A percentile compares a stretch with the other conserved stretches of the same genome.
phyloP scores from a whole-genome alignment of 2,113 vertebrate species.

The Marmota monax region DNA sequence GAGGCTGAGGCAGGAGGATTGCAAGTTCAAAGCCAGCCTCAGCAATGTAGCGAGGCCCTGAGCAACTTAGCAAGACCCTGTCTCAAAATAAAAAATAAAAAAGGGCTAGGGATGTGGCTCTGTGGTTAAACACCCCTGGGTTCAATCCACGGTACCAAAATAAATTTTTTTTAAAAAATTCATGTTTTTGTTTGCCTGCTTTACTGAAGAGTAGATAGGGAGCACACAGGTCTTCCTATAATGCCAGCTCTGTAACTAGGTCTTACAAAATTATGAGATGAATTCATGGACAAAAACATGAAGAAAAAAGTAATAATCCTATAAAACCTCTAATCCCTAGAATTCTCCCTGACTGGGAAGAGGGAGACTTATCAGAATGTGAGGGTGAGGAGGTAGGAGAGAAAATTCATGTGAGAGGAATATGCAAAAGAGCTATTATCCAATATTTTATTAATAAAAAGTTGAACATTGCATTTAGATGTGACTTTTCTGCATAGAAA shows the following conservation, averaged over 20 bases:
- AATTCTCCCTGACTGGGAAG: background rate
- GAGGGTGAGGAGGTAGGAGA: background rate
- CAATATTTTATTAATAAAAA: background rate
- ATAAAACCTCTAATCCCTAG: background rate
- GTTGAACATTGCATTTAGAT: background rate
- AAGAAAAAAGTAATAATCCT: slow-evolving; percentile 3
- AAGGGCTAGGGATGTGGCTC: too few species aligned
- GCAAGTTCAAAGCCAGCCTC: too few species aligned
- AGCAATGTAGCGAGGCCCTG: too few species aligned
- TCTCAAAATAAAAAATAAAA: too few species aligned
- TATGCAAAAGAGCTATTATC: background rate
- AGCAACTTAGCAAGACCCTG: too few species aligned
- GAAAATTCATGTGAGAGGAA: background rate
- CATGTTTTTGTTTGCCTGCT: slow-evolving; percentile 15
- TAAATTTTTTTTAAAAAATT: background rate
- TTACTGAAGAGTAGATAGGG: background rate
- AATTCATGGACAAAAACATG: background rate
- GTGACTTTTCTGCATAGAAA: background rate
- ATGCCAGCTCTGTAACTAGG: background rate
- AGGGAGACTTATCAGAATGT: background rate
- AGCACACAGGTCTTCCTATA: background rate
- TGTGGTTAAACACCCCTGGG: too few species aligned
- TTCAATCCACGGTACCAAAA: too few species aligned
- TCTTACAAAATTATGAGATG: background rate
- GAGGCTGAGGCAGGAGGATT: too few species aligned